These are phyloP conservation scores for Helobdella robusta DNA, from an alignment of 2,888 invertebrate genomes.

Conservation along the genomic window DNA sequence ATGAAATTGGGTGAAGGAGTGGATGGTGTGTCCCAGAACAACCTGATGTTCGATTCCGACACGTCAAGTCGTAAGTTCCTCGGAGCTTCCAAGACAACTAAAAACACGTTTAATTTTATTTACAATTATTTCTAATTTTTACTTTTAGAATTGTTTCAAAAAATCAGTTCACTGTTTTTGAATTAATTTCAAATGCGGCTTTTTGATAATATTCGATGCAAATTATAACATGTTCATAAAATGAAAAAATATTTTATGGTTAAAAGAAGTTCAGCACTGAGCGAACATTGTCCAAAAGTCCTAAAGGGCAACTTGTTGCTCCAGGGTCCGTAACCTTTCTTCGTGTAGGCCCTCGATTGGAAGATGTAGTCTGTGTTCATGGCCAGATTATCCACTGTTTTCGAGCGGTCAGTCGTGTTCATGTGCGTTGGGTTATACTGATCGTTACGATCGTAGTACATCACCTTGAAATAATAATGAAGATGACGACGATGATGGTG, in stretches of 20 bases:
- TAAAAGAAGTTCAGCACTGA: too few species aligned
- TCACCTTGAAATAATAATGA: constrained; percentile 54
- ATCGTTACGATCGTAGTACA: constrained; percentile 60
- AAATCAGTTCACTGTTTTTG: too few species aligned
- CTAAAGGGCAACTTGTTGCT: constrained; percentile 65
- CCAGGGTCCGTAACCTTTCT: constrained; percentile 79
- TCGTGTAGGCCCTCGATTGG: constrained; percentile 80
- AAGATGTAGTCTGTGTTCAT: constrained; percentile 88
- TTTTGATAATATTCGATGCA: too few species aligned
- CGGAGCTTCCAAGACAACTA: constrained; percentile 66
- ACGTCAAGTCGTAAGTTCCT: constrained; percentile 80
- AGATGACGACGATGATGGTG: too few species aligned
- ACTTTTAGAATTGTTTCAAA: too few species aligned
- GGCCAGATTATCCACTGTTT: constrained; percentile 57
- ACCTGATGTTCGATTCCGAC: constrained; percentile 87
- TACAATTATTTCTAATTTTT: too few species aligned
- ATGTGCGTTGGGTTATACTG: constrained; percentile 48
- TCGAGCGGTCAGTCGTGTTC: constrained; percentile 43
- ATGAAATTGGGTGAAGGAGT: constrained; percentile 28
- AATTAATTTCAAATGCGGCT: too few species aligned
- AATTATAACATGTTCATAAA: too few species aligned
- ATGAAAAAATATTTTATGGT: too few species aligned
- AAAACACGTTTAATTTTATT: too few species aligned
- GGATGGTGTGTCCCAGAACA: constrained; percentile 54
- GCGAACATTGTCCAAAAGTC: constrained; percentile 37